Evolutionary conservation across 2,797 vertebrate genomes (phyloP).

Genomic region (Meriones psammophilus): DNA sequence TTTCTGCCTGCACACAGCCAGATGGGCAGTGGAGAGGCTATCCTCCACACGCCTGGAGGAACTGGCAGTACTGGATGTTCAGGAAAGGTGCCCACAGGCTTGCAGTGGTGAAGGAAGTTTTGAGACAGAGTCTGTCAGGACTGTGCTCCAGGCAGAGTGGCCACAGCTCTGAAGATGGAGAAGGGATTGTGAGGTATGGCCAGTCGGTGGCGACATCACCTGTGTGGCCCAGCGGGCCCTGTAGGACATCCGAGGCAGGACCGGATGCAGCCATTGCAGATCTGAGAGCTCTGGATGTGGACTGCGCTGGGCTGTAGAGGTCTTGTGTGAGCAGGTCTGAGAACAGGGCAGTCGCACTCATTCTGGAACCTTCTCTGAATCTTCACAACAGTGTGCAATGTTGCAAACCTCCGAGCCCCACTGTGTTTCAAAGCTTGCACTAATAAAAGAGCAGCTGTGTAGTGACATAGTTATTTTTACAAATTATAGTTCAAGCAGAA

Average conservation of each 20-base stretch:
- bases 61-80: background rate
- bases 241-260: background rate
- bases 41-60: background rate
- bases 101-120: background rate
- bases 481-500: conserved; percentile 42
- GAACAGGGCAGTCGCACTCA: background rate
- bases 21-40: background rate
- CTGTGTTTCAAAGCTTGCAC: background rate
- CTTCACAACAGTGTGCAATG: background rate
- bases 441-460: background rate
- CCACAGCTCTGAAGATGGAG: background rate
- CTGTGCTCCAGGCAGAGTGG: background rate
- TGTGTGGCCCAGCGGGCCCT: background rate
- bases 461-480: background rate
- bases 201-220: background rate
- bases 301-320: background rate
- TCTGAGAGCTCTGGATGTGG: background rate
- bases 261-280: background rate
- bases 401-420: background rate
- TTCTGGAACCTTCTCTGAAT: background rate
- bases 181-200: background rate
- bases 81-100: background rate
- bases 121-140: background rate
- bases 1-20: background rate
- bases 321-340: background rate